phyloP scores from a whole-genome alignment of 2,113 vertebrate species.

The Scortum barcoo region DNA sequence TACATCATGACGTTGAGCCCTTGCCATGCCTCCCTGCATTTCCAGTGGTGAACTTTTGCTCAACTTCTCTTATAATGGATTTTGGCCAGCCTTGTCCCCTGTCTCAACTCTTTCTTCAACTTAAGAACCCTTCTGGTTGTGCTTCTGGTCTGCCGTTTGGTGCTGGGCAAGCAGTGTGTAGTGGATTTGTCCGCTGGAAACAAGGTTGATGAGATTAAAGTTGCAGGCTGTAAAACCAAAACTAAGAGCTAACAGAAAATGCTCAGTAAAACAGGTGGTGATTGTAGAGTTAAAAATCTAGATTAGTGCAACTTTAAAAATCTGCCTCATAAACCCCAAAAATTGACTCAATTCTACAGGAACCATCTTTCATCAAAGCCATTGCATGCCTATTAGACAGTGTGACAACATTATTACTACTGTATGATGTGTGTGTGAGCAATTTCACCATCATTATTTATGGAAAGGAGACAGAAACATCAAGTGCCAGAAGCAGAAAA shows the following conservation, averaged over 20 bases:
- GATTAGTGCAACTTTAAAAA: constrained; percentile 24
- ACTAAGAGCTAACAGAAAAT: neutral
- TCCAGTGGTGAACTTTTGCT: neutral
- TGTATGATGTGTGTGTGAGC: constrained; percentile 66
- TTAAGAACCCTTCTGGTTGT: neutral
- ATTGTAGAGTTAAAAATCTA: neutral
- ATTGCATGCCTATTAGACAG: constrained; percentile 46
- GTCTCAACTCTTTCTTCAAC: neutral
- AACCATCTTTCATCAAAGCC: constrained; percentile 57
- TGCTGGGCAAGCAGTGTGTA: neutral
- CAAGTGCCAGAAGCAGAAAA: constrained; percentile 59
- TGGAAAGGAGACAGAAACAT: constrained; percentile 66
- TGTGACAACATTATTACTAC: constrained; percentile 56
- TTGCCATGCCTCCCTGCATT: neutral
- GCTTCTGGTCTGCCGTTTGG: neutral
- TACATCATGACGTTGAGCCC: neutral
- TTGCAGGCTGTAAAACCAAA: neutral
- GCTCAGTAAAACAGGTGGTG: neutral
- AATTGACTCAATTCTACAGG: constrained; percentile 15
- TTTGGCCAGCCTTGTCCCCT: neutral
- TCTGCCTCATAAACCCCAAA: neutral
- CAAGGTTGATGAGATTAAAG: neutral
- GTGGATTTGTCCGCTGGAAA: neutral
- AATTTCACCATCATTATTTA: constrained; percentile 70
- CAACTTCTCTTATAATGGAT: too few relatives aligned